Evolutionary conservation across 2,888 invertebrate species (phyloP).

Genomic region (Standfussiana lucernea): DNA sequence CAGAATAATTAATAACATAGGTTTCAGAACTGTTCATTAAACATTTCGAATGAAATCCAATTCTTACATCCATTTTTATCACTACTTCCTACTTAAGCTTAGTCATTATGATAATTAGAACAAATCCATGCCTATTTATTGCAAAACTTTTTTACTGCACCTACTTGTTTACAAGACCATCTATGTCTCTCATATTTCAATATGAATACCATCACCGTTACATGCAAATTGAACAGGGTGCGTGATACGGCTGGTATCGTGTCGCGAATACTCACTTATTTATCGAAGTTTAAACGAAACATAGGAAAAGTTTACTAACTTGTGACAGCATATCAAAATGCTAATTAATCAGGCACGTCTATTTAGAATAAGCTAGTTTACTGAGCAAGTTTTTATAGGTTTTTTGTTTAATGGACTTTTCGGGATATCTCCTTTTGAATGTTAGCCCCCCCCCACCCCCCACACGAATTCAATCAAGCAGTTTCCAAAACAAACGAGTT

Average conservation of each 20-base stretch:
- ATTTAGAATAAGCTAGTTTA: constrained; percentile 4
- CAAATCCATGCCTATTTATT: constrained; percentile 13
- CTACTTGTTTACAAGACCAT: constrained; percentile 15
- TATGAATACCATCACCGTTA: not conserved
- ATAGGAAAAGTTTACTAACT: constrained; percentile 29
- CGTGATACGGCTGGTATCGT: constrained; percentile 33
- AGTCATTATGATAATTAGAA: constrained; percentile 6
- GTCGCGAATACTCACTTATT: constrained; percentile 32
- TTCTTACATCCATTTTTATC: not conserved
- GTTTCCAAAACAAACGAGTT: not conserved
- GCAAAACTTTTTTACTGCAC: constrained; percentile 2
- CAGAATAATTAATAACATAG: not conserved
- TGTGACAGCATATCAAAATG: constrained; percentile 45
- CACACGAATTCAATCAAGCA: not conserved
- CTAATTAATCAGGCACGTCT: constrained; percentile 14
- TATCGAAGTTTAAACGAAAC: constrained; percentile 19
- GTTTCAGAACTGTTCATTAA: not conserved
- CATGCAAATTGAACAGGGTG: constrained; percentile 9
- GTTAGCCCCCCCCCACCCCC: not conserved
- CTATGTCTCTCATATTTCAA: constrained; percentile 12
- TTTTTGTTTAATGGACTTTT: not conserved
- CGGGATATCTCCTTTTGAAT: not conserved
- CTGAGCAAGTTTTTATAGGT: constrained; percentile 5
- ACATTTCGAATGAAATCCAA: not conserved
- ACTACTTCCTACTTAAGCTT: not conserved